Conservation (phyloP, 1,140 invertebrate genomes). For the Papilio glaucus region DNA sequence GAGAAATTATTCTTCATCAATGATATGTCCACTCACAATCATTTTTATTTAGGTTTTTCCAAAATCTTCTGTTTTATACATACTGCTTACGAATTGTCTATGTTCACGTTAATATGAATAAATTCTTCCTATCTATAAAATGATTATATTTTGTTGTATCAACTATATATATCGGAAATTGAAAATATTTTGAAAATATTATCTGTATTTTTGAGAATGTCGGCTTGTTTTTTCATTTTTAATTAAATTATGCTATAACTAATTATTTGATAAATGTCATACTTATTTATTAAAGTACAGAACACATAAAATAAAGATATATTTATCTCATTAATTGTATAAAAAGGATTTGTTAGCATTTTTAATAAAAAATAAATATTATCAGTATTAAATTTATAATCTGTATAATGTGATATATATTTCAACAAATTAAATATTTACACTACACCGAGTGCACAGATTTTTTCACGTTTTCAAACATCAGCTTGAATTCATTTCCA, state of each 20-base stretch:
- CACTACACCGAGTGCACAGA: conserved; percentile 25
- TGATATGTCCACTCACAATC: conserved; percentile 32
- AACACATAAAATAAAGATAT: background rate
- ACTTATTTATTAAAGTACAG: background rate
- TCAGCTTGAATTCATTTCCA: conserved; percentile 55
- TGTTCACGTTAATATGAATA: no score
- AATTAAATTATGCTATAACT: no score
- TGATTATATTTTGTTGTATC: no score
- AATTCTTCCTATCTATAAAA: no score
- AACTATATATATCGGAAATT: no score
- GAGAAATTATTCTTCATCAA: conserved; percentile 2
- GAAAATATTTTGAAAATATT: no score
- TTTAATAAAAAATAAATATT: background rate
- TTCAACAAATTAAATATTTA: background rate
- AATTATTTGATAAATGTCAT: no score
- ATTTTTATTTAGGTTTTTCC: conserved; percentile 20
- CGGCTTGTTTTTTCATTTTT: no score
- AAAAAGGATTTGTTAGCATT: background rate
- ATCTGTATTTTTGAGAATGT: no score
- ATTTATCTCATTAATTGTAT: background rate
- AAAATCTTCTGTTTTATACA: no score
- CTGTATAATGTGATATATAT: background rate
- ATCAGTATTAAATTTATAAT: background rate
- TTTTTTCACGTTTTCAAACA: conserved; percentile 56
- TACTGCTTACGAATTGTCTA: no score